These are phyloP conservation scores for Arctia plantaginis DNA, from an alignment of 2,888 invertebrate species.

Conservation along the genomic window DNA sequence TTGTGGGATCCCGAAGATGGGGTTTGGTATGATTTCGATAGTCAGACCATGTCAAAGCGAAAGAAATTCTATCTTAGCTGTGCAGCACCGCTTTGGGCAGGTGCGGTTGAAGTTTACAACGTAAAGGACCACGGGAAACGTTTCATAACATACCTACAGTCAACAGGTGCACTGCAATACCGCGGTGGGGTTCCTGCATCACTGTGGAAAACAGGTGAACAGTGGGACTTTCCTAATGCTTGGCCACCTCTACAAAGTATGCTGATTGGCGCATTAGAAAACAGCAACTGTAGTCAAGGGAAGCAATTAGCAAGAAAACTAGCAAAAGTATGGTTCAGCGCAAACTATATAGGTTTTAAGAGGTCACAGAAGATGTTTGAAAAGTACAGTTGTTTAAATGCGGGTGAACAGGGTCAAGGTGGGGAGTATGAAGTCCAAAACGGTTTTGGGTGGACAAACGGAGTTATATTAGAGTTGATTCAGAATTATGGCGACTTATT, in stretches of 20 bases:
- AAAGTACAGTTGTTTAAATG: slow-evolving; percentile 88
- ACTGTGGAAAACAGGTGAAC: slow-evolving; percentile 88
- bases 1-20: slow-evolving; percentile 92
- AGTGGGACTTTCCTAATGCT: slow-evolving; percentile 94
- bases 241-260: slow-evolving; percentile 95
- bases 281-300: slow-evolving; percentile 87
- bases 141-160: slow-evolving; percentile 86
- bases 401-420: slow-evolving; percentile 90
- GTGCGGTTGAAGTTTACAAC: slow-evolving; percentile 82
- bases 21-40: slow-evolving; percentile 93
- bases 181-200: slow-evolving; percentile 91
- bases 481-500: slow-evolving; percentile 80
- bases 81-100: slow-evolving; percentile 91
- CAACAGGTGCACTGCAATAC: slow-evolving; percentile 81
- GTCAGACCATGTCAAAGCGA: slow-evolving; percentile 84
- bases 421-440: slow-evolving; percentile 92
- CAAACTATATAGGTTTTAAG: slow-evolving; percentile 88
- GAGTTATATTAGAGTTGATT: slow-evolving; percentile 89
- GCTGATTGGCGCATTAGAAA: slow-evolving; percentile 89
- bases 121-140: slow-evolving; percentile 80
- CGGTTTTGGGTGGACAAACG: slow-evolving; percentile 94
- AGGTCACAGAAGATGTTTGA: slow-evolving; percentile 90
- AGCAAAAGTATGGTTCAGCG: slow-evolving; percentile 90
- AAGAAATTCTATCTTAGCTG: slow-evolving; percentile 91
- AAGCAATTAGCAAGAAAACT: slow-evolving; percentile 87